Percentiles rank a stretch among this genome's conserved stretches.
Evolutionary conservation across 2,888 invertebrate species (phyloP).

Genomic region (Cantharis nigra): DNA sequence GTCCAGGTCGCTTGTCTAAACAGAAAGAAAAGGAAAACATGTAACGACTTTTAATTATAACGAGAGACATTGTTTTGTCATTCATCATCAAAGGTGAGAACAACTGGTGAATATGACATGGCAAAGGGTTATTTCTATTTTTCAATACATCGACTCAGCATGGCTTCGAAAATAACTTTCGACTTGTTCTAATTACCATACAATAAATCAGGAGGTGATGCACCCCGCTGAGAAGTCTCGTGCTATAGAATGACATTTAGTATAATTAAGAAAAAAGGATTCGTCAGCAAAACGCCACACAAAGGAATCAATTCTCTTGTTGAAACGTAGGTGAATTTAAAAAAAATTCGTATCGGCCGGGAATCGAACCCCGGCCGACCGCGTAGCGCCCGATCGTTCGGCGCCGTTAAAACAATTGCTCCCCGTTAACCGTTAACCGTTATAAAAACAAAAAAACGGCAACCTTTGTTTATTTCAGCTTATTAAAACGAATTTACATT

Average conservation of each 20-base stretch:
- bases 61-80: conserved; percentile 34
- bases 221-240: conserved; percentile 45
- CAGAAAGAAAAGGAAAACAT: conserved; percentile 35
- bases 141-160: conserved; percentile 31
- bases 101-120: conserved; percentile 31
- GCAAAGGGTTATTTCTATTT: conserved; percentile 7
- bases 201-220: conserved; percentile 51
- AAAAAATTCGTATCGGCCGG: conserved; percentile 55
- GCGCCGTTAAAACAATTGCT: not conserved
- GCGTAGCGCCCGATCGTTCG: conserved; percentile 56
- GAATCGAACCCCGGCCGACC: conserved; percentile 62
- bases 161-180: conserved; percentile 42
- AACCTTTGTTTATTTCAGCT: not conserved
- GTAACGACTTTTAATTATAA: conserved; percentile 12
- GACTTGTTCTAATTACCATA: conserved; percentile 52
- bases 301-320: conserved; percentile 18
- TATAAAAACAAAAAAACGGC: not conserved
- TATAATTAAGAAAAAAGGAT: conserved; percentile 33
- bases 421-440: not conserved
- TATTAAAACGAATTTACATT: not conserved
- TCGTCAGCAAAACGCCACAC: conserved; percentile 31
- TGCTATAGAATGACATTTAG: conserved; percentile 31
- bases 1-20: conserved; percentile 79
- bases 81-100: conserved; percentile 44
- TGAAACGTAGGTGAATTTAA: not conserved